Evolutionary conservation across 2,113 vertebrate genomes (phyloP).

Genomic region (human): DNA sequence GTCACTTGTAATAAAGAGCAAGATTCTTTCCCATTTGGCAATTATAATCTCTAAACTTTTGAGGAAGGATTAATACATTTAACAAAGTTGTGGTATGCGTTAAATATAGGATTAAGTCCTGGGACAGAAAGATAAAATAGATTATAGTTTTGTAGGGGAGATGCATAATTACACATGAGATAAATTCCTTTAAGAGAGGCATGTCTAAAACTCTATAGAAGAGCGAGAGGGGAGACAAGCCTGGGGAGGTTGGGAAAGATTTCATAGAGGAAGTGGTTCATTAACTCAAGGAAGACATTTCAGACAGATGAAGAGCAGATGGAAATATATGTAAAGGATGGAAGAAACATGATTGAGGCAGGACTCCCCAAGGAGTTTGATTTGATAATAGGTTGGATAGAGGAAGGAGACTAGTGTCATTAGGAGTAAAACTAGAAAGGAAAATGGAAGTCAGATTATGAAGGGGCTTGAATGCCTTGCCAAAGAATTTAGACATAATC

Average conservation of each 20-base stretch:
- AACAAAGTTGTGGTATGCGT: not conserved
- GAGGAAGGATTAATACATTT: constrained; percentile 2
- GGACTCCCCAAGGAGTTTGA: not conserved
- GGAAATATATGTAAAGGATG: not conserved
- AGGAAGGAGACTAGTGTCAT: not conserved
- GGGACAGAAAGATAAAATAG: not conserved
- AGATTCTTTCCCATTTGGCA: constrained; percentile 29
- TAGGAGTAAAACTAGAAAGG: not conserved
- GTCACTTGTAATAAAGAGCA: not conserved
- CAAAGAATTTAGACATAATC: not conserved
- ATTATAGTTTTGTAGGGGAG: not conserved
- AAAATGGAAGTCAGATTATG: not conserved
- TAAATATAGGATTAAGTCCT: constrained; percentile 36
- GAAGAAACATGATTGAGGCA: not conserved
- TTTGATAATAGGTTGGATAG: not conserved
- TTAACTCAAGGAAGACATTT: not conserved
- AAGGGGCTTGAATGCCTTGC: not conserved
- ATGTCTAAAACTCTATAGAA: not conserved
- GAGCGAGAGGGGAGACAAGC: not conserved
- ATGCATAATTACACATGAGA: not conserved
- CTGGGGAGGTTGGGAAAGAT: not conserved
- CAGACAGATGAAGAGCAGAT: constrained; percentile 1
- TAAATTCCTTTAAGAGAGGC: not conserved
- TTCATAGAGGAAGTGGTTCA: not conserved
- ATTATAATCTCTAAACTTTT: constrained; percentile 37